A percentile compares a stretch with the other conserved stretches of the same genome.
Conservation (phyloP, 2,888 invertebrate genomes). For the Acleris literana region DNA sequence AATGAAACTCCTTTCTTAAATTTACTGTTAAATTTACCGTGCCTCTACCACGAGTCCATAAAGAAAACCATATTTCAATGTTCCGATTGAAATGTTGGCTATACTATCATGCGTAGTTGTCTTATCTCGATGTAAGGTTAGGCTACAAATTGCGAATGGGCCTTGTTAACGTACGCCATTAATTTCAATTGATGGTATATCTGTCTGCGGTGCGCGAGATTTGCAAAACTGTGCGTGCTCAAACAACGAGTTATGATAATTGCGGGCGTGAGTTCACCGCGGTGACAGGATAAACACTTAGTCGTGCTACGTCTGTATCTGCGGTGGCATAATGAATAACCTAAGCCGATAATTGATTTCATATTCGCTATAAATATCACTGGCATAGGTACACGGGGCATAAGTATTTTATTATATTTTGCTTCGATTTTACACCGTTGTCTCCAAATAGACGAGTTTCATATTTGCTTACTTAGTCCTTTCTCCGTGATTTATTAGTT, state of each 20-base stretch:
- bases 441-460: background rate
- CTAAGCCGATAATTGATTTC: constrained; percentile 19
- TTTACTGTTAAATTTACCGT: no score
- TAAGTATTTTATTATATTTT: constrained; percentile 6
- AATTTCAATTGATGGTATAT: constrained; percentile 58
- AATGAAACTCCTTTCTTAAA: no score
- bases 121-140: constrained; percentile 26
- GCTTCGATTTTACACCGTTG: background rate
- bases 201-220: constrained; percentile 49
- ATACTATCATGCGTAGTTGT: constrained; percentile 2
- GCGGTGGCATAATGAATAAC: constrained; percentile 23
- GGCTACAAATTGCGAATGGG: constrained; percentile 47
- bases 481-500: constrained; percentile 14
- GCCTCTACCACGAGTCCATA: background rate
- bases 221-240: constrained; percentile 54
- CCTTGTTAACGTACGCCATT: constrained; percentile 53
- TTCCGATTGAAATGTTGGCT: constrained; percentile 16
- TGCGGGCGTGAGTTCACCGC: constrained; percentile 34
- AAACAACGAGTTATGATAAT: constrained; percentile 37
- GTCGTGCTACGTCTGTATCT: constrained; percentile 30
- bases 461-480: constrained; percentile 22
- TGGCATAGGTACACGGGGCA: constrained; percentile 3
- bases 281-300: constrained; percentile 31
- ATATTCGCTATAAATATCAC: constrained; percentile 19
- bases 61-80: background rate